A percentile compares a stretch with the other conserved stretches of the same genome.
Evolutionary conservation across 1,140 invertebrate genomes (phyloP).

Genomic region (Macrosteles quadrilineatus): DNA sequence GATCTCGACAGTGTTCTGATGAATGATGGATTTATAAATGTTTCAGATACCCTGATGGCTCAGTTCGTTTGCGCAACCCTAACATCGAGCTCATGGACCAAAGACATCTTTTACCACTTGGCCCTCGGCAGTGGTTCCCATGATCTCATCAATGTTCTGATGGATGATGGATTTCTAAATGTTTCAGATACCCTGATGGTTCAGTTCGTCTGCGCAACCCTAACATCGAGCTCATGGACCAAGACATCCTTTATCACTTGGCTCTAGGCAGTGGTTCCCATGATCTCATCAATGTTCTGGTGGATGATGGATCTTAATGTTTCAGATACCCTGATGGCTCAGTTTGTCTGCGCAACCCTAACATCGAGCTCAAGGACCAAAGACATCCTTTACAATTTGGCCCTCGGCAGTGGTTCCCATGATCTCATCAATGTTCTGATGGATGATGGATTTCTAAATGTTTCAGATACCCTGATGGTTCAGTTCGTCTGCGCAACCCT

Average conservation of each 20-base stretch:
- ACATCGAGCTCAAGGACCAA: conserved; percentile 90
- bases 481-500: conserved; percentile 79
- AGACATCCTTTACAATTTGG: conserved; percentile 94
- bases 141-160: too few species aligned
- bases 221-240: conserved; percentile 87
- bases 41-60: conserved; percentile 61
- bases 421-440: too few species aligned
- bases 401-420: conserved; percentile 85
- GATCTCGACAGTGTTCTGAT: too few species aligned
- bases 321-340: conserved; percentile 63
- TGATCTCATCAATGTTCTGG: conserved; percentile 15
- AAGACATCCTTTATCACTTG: conserved; percentile 94
- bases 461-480: conserved; percentile 61
- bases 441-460: not conserved
- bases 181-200: conserved; percentile 60
- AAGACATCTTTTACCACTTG: conserved; percentile 93
- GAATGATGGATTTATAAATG: not conserved
- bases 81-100: conserved; percentile 90
- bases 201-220: conserved; percentile 81
- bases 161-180: not conserved
- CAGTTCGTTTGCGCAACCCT: conserved; percentile 79
- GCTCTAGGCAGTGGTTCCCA: conserved; percentile 88
- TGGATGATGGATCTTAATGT: not conserved
- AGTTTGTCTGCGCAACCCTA: conserved; percentile 79
- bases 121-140: conserved; percentile 85